Evolutionary conservation across 2,888 invertebrate genomes (phyloP).

Genomic region (Pristionchus maxplancki): DNA sequence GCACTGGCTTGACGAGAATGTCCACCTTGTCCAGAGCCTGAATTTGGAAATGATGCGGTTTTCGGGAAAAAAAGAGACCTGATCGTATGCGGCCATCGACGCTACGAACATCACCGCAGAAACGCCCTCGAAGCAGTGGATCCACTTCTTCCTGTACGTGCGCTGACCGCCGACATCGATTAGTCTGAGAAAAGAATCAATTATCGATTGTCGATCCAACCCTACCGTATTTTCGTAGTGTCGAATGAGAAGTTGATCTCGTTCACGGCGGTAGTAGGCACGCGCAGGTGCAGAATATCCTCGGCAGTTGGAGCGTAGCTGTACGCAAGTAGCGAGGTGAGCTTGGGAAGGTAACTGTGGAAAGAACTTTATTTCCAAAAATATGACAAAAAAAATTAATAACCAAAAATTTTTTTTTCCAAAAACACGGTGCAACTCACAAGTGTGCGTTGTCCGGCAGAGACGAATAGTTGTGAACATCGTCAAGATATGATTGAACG

Average conservation of each 20-base stretch:
- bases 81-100: slow-evolving; percentile 58
- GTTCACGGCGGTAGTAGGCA: slow-evolving; percentile 57
- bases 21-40: slow-evolving; percentile 18
- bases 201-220: no score
- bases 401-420: neutral
- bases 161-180: slow-evolving; percentile 63
- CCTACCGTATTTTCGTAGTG: slow-evolving; percentile 55
- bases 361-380: no score
- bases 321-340: slow-evolving; percentile 52
- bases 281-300: no score
- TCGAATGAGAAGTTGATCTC: slow-evolving; percentile 60
- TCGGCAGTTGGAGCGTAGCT: slow-evolving; percentile 55
- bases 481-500: neutral
- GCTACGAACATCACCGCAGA: slow-evolving; percentile 59
- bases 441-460: slow-evolving; percentile 60
- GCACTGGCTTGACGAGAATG: neutral
- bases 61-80: no score
- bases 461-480: slow-evolving; percentile 50
- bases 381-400: no score
- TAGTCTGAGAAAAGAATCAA: slow-evolving; percentile 55
- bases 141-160: slow-evolving; percentile 63
- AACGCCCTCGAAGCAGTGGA: slow-evolving; percentile 62
- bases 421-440: slow-evolving; percentile 27
- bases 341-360: slow-evolving; percentile 57
- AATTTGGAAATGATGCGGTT: no score